These are phyloP conservation scores for Procambarus clarkii DNA, from an alignment of 1,140 invertebrate species.

Conservation along the genomic window DNA sequence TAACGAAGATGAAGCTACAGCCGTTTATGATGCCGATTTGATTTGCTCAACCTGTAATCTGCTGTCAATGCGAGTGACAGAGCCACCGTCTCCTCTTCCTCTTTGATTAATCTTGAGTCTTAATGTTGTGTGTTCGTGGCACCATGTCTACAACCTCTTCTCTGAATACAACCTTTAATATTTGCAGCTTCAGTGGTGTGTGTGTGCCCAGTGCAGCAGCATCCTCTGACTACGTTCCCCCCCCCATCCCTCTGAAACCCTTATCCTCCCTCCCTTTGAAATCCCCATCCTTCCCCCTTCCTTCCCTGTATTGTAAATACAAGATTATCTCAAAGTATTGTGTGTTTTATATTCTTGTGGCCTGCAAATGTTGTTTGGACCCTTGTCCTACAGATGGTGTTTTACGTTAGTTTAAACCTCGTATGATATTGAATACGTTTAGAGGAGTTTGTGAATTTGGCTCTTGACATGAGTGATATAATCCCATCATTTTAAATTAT, in stretches of 20 bases:
- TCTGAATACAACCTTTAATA: constrained; percentile 33
- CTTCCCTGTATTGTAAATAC: constrained; percentile 67
- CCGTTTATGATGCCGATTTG: constrained; percentile 22
- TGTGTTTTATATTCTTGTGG: not conserved
- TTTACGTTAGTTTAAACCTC: no score
- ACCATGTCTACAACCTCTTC: constrained; percentile 36
- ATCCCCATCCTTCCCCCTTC: constrained; percentile 5
- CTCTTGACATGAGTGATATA: no score
- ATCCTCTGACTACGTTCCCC: constrained; percentile 51
- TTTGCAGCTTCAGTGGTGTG: constrained; percentile 64
- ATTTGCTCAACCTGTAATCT: constrained; percentile 50
- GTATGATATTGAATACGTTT: no score
- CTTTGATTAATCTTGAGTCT: not conserved
- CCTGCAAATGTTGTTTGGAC: not conserved
- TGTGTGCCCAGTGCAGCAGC: constrained; percentile 42
- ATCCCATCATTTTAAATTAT: no score
- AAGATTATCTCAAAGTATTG: constrained; percentile 60
- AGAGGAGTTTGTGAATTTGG: no score
- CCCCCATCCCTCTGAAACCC: not conserved
- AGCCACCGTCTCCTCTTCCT: not conserved
- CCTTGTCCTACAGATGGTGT: not conserved
- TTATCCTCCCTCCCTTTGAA: no score
- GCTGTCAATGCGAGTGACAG: constrained; percentile 33
- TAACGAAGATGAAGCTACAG: constrained; percentile 17
- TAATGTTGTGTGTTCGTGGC: constrained; percentile 22